Evolutionary conservation across 2,888 invertebrate genomes (phyloP), one percentile per base, ranked within the genome.

Genomic region (Lycocerus yunnanus): DNA sequence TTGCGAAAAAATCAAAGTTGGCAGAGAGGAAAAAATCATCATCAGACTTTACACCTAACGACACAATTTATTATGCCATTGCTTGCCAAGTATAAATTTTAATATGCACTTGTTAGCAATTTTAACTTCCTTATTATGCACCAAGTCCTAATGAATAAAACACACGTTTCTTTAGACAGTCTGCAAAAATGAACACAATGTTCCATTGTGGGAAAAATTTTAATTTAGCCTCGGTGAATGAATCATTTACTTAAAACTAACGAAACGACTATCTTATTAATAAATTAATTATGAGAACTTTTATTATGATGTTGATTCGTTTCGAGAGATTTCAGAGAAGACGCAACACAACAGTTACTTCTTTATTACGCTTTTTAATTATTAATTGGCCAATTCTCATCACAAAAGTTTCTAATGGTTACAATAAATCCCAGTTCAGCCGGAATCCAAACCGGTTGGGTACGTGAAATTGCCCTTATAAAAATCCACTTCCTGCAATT

Each of bases 81-180:
- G 61, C 20, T 63, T 18, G 61, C 61, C 15, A 58, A 73, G 58
- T 69, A 65, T 59, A 65, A 73, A 73, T 73, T 73, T 69, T 69
- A 73, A 69, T 69, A 69, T 69, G 69, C 73, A 73, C 69, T 69
- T 18, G 73, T 60, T 69, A 20, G 72, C 72, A 72, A 75, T 75
- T 75, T 75, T 68, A 68, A 74, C 71, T 68, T 74, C 74, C 74
- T 74, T 60, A 71, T 74, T 71, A 73, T 73, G 69, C 69, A 67
- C 59, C 69, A 66, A 43, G n/a, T 66, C 59, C 18, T 65, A 66
- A 60, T 61, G 72, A 72, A 71, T 68, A 72, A 72, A 21, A 61
- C 27, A 61, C 67, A 43, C 21, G 20, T 63, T 63, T 63, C 61
- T 71, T 71, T 66, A 58, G 43, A 70, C 27, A 58, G 71, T 71